Evolutionary conservation across 53 echinoderm and acorn worm genomes (phyloP), one percentile per base, ranked within the genome.

Genomic region (Crossaster papposus): DNA sequence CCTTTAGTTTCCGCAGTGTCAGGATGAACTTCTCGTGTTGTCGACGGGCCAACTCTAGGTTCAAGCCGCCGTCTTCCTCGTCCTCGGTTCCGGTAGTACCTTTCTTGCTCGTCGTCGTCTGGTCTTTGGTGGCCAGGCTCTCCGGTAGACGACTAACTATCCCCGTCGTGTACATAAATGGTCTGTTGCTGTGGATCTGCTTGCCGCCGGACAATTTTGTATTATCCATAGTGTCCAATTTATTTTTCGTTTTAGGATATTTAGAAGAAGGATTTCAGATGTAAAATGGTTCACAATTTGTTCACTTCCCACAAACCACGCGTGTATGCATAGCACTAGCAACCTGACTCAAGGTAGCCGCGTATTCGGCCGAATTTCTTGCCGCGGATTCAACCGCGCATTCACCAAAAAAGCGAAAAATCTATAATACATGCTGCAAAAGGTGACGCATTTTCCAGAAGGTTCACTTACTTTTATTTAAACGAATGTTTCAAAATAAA

Each of bases 11-110:
- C 3, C 96, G 90, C 71, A 96, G 88, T 30, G 96, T 96, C 64
- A 94, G 72, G 77, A 97, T 97, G 81, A 94, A 95, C 81, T 95
- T 95, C 91, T 97, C 97, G 85, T 97, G 97, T 79, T 97, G 95
- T 37, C 95, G 89, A 64, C 95, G 81, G 23, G 97, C 97, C 54
- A 92, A 86, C 72, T 97, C 97, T 30, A 97, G 14, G 79, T 96
- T 95, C n/a, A 96, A 91, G 24, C 83, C 93, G 63, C 83, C 95
- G 72, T 81, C 65, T 38, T 88, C 93, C 8, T 79, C 95, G 62
- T 86, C 88, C 82, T 92, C 92, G 18, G 81, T 91, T 51, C 79
- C 83, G 11, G 81, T 91, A 53, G 81, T 91, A 53, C 79, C 89
- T 72, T 93, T 93, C 83, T 91, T 89, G 74, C 80, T 54, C 54